Evolutionary conservation across 2,113 vertebrate species (phyloP), one percentile per base, ranked within the genome.

Genomic region (Alectura lathami): DNA sequence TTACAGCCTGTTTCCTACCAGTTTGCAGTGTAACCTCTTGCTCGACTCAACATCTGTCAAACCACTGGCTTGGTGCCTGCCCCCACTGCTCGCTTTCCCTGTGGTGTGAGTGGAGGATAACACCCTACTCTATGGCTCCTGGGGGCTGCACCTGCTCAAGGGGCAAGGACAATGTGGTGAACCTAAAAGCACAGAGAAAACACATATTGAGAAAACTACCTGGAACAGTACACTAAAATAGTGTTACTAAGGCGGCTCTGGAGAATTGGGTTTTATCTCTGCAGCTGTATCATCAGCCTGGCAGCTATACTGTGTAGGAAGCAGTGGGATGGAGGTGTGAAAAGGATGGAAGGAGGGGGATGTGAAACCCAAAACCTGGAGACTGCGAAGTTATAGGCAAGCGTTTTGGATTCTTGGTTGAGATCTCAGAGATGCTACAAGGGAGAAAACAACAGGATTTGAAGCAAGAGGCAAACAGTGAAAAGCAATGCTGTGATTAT

Each of bases 301-400:
- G 91, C 94, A 96, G 80, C 73, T 94, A 91, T 78, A 88, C 43
- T 94, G 80, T 92, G 90, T 96, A 90, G 95, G 91, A 92, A 94
- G 95, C 60, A 83, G 88, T 90, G 69, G 92, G 88, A 91, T 86
- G 83, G 47, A 86, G 73, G 83, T 32, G 48, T 95, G 86, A 94
- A 92, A 91, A 93, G 56, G 47, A 59, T 90, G 91, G 64, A 92
- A 88, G 29, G 64, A 94, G 88, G 42, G 38, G 34, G 72, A 40
- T 93, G 86, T 67, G 93, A 92, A 93, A 76, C 48, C 40, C 30
- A 22, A 69, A 94, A 85, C 62, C 45, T 76, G 78, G 70, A 91
- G 78, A 80, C 75, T 91, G 84, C 3, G 1, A 72, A 85, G 62
- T 76, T 89, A 40, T 24, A 85, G 91, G 70, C 38, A 87, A 94